Evolutionary conservation across 2,888 invertebrate genomes (phyloP).

Genomic region (Macrophya annulata): DNA sequence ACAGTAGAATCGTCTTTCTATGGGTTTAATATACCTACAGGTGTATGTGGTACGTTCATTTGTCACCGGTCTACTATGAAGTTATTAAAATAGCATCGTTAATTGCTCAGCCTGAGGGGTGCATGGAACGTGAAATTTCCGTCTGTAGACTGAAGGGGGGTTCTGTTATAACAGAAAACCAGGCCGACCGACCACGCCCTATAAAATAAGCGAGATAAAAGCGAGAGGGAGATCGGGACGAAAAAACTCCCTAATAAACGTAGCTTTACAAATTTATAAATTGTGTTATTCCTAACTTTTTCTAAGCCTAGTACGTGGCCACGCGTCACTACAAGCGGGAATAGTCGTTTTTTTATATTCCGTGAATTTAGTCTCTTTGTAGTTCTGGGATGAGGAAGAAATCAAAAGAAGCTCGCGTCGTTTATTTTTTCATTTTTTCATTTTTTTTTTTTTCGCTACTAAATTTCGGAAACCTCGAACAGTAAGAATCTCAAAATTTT

Average conservation of each 20-base stretch:
- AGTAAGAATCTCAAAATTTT: background rate
- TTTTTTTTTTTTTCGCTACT: background rate
- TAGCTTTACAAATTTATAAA: slow-evolving; percentile 19
- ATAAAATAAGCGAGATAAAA: background rate
- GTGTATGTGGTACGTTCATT: slow-evolving; percentile 21
- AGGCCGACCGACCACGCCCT: slow-evolving; percentile 40
- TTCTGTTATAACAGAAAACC: slow-evolving; percentile 34
- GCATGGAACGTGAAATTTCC: slow-evolving; percentile 42
- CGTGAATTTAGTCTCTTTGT: background rate
- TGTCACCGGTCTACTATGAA: slow-evolving; percentile 11
- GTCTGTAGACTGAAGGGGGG: background rate
- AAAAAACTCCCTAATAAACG: slow-evolving; percentile 35
- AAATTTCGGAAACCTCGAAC: background rate
- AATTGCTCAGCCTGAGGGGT: slow-evolving; percentile 43
- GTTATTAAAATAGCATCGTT: slow-evolving; percentile 50
- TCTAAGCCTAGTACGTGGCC: background rate
- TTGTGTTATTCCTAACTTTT: slow-evolving; percentile 33
- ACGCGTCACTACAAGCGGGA: background rate
- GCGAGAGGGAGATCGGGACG: background rate
- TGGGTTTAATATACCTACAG: slow-evolving; percentile 23
- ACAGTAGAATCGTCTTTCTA: slow-evolving; percentile 9
- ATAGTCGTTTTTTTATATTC: background rate
- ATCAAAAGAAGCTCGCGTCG: background rate
- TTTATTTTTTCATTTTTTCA: too few relatives aligned
- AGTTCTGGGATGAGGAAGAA: background rate